phyloP scores from a whole-genome alignment of 2,888 invertebrate species.

The Leptarthrus brevirostris region DNA sequence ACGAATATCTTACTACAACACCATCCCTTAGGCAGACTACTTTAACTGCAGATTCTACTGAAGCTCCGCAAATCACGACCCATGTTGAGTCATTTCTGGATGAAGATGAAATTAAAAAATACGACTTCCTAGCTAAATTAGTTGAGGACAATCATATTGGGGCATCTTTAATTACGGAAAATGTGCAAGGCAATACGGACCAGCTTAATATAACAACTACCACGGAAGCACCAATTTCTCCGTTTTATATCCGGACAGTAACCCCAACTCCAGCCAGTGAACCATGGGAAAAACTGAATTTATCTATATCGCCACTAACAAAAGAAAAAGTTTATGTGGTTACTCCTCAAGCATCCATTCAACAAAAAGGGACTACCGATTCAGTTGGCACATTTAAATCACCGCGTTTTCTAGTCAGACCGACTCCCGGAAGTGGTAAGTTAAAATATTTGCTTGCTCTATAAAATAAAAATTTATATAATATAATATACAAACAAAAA shows the following conservation, averaged over 20 bases:
- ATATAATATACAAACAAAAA: not conserved
- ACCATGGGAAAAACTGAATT: slow-evolving; percentile 75
- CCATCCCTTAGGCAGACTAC: slow-evolving; percentile 62
- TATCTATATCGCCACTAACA: slow-evolving; percentile 80
- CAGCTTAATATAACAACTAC: slow-evolving; percentile 23
- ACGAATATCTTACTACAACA: slow-evolving; percentile 78
- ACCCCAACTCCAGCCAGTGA: slow-evolving; percentile 56
- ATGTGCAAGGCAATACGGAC: not conserved
- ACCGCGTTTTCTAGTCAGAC: slow-evolving; percentile 71
- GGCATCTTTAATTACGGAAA: not conserved
- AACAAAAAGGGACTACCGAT: slow-evolving; percentile 55
- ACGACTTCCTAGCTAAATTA: slow-evolving; percentile 41
- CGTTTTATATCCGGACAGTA: slow-evolving; percentile 58
- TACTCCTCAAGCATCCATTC: slow-evolving; percentile 74
- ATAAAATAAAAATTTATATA: not conserved
- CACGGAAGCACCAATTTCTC: slow-evolving; percentile 52
- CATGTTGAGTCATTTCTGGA: not conserved
- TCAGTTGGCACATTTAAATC: slow-evolving; percentile 58
- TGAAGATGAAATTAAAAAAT: slow-evolving; percentile 49
- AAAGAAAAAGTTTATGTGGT: slow-evolving; percentile 86
- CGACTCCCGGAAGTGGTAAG: slow-evolving; percentile 65
- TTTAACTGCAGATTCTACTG: slow-evolving; percentile 49
- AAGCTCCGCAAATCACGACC: slow-evolving; percentile 49
- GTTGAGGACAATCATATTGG: slow-evolving; percentile 54
- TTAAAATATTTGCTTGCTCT: slow-evolving; percentile 16